These are phyloP conservation scores for Cyprinodon variegatus DNA, from an alignment of 2,113 vertebrate species.

Conservation along the genomic window DNA sequence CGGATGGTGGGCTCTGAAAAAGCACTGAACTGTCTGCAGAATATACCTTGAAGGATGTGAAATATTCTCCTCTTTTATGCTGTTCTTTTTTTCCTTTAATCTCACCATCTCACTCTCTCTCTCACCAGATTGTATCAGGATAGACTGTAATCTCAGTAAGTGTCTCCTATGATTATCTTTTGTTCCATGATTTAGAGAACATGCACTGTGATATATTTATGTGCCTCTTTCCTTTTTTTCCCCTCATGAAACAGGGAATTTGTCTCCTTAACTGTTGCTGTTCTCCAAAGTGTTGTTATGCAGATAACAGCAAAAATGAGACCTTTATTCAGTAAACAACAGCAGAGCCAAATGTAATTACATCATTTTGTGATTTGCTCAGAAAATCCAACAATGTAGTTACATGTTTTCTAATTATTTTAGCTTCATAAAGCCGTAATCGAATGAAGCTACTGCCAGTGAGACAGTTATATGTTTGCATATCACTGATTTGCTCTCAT, in stretches of 20 bases:
- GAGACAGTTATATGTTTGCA: slow-evolving; percentile 31
- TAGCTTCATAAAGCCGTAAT: slow-evolving; percentile 33
- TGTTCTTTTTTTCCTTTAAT: slow-evolving; percentile 82
- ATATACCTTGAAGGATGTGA: slow-evolving; percentile 96
- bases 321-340: slow-evolving; percentile 14
- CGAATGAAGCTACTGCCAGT: slow-evolving; percentile 31
- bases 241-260: slow-evolving; percentile 31
- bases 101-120: slow-evolving; percentile 88
- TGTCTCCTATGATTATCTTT: slow-evolving; percentile 80
- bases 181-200: slow-evolving; percentile 58
- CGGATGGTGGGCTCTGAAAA: slow-evolving; percentile 87
- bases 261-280: slow-evolving; percentile 32
- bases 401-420: slow-evolving; percentile 25
- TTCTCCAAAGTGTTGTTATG: slow-evolving; percentile 33
- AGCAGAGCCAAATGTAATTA: slow-evolving; percentile 33
- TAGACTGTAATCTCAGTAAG: slow-evolving; percentile 98
- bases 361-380: slow-evolving; percentile 8
- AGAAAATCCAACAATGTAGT: slow-evolving; percentile 23
- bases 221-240: slow-evolving; percentile 27
- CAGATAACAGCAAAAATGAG: slow-evolving; percentile 32
- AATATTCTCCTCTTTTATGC: slow-evolving; percentile 82
- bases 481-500: slow-evolving; percentile 36
- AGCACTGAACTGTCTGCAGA: slow-evolving; percentile 85
- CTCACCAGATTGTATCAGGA: slow-evolving; percentile 96
- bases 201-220: slow-evolving; percentile 48